A percentile compares a stretch with the other conserved stretches of the same genome.
Evolutionary conservation across 2,888 invertebrate species (phyloP).

Genomic region (Rhagophthalmus giganteus): DNA sequence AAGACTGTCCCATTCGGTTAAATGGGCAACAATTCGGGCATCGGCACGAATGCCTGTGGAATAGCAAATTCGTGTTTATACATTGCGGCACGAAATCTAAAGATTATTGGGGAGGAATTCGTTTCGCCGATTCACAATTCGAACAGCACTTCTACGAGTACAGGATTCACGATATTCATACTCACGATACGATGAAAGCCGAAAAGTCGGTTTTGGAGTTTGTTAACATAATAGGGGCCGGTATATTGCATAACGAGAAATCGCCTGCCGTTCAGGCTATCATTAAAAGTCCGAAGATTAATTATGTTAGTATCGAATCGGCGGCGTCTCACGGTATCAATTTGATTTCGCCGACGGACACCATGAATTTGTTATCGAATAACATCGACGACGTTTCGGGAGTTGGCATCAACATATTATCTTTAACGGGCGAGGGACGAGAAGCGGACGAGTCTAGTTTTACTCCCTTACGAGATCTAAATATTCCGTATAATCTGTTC

Average conservation of each 20-base stretch:
- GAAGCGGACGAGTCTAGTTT: conserved; percentile 89
- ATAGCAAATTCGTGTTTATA: conserved; percentile 89
- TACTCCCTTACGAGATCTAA: conserved; percentile 76
- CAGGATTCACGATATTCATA: conserved; percentile 78
- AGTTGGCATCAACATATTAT: conserved; percentile 85
- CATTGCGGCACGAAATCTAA: conserved; percentile 70
- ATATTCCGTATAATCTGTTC: conserved; percentile 88
- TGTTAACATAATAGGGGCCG: conserved; percentile 88
- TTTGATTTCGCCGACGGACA: conserved; percentile 83
- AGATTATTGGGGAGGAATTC: conserved; percentile 95
- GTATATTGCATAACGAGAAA: conserved; percentile 93
- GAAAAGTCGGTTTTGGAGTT: conserved; percentile 78
- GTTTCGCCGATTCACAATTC: conserved; percentile 88
- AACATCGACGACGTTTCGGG: conserved; percentile 81
- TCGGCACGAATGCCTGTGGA: conserved; percentile 84
- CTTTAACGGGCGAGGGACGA: conserved; percentile 90
- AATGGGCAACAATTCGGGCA: conserved; percentile 90
- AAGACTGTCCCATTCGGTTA: conserved; percentile 83
- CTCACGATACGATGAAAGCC: conserved; percentile 70
- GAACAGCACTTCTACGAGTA: conserved; percentile 84
- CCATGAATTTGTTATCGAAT: conserved; percentile 75
- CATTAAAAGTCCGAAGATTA: conserved; percentile 79
- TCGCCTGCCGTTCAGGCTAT: conserved; percentile 91
- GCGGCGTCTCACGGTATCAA: conserved; percentile 92
- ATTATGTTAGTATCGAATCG: conserved; percentile 79